phyloP scores from a whole-genome alignment of 2,888 invertebrate species.

The Stegophylla sp. region DNA sequence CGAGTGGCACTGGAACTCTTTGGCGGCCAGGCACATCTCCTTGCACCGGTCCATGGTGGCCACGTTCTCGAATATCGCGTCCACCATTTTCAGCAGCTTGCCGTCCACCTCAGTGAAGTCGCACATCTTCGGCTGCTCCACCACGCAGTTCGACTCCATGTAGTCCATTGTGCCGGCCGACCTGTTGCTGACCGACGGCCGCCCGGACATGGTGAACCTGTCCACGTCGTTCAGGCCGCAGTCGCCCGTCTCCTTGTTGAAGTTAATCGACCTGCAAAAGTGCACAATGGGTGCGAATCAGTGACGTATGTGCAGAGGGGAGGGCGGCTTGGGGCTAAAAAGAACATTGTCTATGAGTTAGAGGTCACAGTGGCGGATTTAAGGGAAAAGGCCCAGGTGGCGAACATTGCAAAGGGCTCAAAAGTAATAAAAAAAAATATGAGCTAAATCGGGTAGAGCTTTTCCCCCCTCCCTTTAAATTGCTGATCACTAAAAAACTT shows the following conservation, averaged over 20 bases:
- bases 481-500: too few relatives aligned
- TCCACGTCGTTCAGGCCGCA: slow-evolving; percentile 65
- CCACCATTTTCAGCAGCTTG: slow-evolving; percentile 64
- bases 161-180: slow-evolving; percentile 64
- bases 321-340: too few relatives aligned
- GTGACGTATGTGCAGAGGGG: neutral
- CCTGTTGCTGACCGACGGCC: slow-evolving; percentile 58
- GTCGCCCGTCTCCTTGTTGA: slow-evolving; percentile 63
- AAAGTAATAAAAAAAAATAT: too few relatives aligned
- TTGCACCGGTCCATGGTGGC: slow-evolving; percentile 65
- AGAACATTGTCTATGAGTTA: too few relatives aligned
- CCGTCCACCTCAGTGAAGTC: slow-evolving; percentile 64
- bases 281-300: neutral
- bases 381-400: too few relatives aligned
- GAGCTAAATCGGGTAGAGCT: too few relatives aligned
- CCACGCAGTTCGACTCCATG: slow-evolving; percentile 66
- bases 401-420: too few relatives aligned
- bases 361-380: too few relatives aligned
- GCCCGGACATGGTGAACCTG: slow-evolving; percentile 63
- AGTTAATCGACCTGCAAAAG: slow-evolving; percentile 64
- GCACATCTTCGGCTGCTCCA: slow-evolving; percentile 64
- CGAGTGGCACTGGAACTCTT: slow-evolving; percentile 65
- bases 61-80: slow-evolving; percentile 64
- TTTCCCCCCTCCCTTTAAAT: too few relatives aligned
- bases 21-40: slow-evolving; percentile 64